Conservation (phyloP, 2,113 vertebrate species). For the Osmerus eperlanus region DNA sequence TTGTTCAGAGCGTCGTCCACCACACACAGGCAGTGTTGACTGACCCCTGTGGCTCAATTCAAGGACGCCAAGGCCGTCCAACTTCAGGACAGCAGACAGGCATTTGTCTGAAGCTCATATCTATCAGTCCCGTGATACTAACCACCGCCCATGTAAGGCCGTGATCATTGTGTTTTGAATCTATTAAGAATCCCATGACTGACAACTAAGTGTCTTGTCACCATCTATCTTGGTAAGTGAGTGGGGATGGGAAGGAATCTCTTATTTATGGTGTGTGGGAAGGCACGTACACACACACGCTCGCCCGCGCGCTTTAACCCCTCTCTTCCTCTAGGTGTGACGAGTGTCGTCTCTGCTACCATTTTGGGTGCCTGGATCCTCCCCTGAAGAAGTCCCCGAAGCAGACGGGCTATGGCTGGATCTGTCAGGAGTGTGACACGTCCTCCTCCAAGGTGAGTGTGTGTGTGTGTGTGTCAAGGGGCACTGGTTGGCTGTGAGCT, state of each 20-base stretch:
- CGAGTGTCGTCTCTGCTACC: conserved; percentile 94
- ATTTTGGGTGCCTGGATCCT: conserved; percentile 97
- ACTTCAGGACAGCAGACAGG: not conserved
- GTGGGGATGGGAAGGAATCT: not conserved
- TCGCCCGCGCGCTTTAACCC: not conserved
- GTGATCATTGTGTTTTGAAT: conserved; percentile 30
- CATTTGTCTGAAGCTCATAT: conserved; percentile 38
- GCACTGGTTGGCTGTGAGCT: not conserved
- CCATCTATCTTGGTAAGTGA: conserved; percentile 52
- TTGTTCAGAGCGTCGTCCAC: too few relatives aligned
- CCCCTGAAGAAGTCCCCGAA: conserved; percentile 99
- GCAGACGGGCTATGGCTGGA: conserved; percentile 97
- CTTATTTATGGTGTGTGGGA: conserved; percentile 25
- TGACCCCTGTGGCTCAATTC: not conserved
- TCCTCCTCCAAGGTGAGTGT: conserved; percentile 94
- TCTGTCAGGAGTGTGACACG: conserved; percentile 97
- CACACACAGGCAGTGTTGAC: not conserved
- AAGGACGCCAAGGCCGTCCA: conserved; percentile 1
- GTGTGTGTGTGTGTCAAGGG: not conserved
- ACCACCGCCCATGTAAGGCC: conserved; percentile 6
- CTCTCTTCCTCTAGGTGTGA: conserved; percentile 81
- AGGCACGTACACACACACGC: not conserved
- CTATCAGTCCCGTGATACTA: conserved; percentile 11
- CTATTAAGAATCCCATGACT: conserved; percentile 58
- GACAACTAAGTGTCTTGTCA: conserved; percentile 51